Base-by-base conservation (phyloP, 2,888 invertebrate genomes). In the Amphipyra berbera region DNA sequence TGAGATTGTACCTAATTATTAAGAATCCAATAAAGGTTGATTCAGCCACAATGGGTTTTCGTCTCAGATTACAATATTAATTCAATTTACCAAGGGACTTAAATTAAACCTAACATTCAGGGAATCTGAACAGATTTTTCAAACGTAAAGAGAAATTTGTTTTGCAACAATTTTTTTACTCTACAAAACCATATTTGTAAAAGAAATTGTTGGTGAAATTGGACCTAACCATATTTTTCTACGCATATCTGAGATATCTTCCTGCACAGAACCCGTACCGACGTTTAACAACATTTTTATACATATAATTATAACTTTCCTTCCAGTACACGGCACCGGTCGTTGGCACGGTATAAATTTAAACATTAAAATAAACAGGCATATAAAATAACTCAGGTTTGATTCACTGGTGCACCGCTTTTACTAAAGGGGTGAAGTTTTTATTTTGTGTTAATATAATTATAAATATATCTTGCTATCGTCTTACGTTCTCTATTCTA, bases 291-390 rank as follows among this genome's bases (percentile, higher is more conserved):
- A 47, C 57, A 62, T 75, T 73, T 75, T 68, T 75, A 66, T 65
- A 62, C 38, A 61, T 72, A 75, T 82, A 86, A 82, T 82, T 82
- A 86, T 83, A 85, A 79, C 81, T 79, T 82, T 68, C 76, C 50
- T 70, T 57, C 45, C 68, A 66, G 69, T 77, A 64, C 78, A 45
- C 69, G 59, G 70, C 68, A 63, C 82, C 66, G 94, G 89, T 93
- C 94, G 88, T 92, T 92, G 94, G 79, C 93, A 85, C 84, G 82
- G 89, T 89, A 88, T 93, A 93, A 92, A 94, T 92, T 94, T 93
- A 94, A 91, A 92, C 94, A 88, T 90, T 91, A 90, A 91, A 90
- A 93, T 89, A 93, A 92, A 94, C 93, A 93, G 74, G 82, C 85
- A 85, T 91, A 90, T 92, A 90, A 92, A 91, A 91, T 90, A 88